These are phyloP conservation scores for Opisthocomus hoazin DNA, from an alignment of 2,113 vertebrate species.

Conservation along the genomic window DNA sequence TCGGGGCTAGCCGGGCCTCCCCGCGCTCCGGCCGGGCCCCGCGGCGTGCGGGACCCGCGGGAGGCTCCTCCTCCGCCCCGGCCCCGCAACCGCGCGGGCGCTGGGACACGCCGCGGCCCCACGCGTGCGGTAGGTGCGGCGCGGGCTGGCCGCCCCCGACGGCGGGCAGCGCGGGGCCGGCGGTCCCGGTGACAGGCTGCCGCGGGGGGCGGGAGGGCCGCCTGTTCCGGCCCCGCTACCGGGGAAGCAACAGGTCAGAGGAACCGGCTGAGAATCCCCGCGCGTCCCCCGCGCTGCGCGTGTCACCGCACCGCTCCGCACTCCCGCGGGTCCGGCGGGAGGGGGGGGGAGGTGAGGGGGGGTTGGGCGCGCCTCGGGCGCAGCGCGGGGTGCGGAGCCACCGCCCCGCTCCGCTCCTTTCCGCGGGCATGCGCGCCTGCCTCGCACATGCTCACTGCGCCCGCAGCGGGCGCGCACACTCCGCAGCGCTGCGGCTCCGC, in stretches of 20 bases:
- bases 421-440: slow-evolving; percentile 28
- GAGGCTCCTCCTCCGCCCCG: slow-evolving; percentile 11
- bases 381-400: slow-evolving; percentile 12
- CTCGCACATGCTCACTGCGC: slow-evolving; percentile 46
- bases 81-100: not conserved
- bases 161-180: not conserved
- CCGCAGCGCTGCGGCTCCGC: not conserved
- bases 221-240: not conserved
- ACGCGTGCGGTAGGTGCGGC: not conserved
- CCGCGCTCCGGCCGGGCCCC: not conserved
- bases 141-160: not conserved
- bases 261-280: not conserved
- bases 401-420: not conserved
- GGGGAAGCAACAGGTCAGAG: not conserved
- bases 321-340: not conserved
- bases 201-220: not conserved
- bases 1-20: not conserved
- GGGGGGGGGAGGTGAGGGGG: not conserved
- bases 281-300: not conserved
- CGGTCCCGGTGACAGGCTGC: not conserved
- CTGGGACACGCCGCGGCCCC: not conserved
- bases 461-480: slow-evolving; percentile 13
- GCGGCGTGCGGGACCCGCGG: not conserved
- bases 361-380: not conserved
- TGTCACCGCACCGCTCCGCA: not conserved